Evolutionary conservation across 2,888 invertebrate genomes (phyloP).

Genomic region (Thymelicus sylvestris): DNA sequence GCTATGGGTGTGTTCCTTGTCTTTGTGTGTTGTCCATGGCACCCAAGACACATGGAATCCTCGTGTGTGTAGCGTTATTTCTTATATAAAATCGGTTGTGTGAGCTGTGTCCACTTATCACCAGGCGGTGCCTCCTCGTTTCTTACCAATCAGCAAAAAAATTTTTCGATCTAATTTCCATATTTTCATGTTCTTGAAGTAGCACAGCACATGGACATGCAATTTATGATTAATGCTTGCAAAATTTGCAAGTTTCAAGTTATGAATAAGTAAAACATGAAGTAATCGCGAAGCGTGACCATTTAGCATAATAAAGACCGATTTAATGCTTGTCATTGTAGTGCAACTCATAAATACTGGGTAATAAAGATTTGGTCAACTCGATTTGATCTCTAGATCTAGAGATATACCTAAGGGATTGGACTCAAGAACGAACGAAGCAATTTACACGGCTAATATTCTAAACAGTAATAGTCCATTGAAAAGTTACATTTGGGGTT

Average conservation of each 20-base stretch:
- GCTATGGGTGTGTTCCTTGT: too few species aligned
- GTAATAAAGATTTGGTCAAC: neutral
- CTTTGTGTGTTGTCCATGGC: too few species aligned
- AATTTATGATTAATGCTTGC: neutral
- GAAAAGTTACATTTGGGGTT: too few species aligned
- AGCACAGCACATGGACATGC: neutral
- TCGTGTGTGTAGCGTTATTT: too few species aligned
- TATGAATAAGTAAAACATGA: neutral
- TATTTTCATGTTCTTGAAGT: neutral
- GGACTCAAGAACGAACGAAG: too few species aligned
- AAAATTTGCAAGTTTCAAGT: slow-evolving; percentile 1
- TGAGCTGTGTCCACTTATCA: too few species aligned
- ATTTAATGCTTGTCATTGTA: neutral
- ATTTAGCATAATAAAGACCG: neutral
- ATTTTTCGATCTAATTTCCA: neutral
- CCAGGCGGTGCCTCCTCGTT: neutral
- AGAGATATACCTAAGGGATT: too few species aligned
- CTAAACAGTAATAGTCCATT: too few species aligned
- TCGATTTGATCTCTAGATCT: too few species aligned
- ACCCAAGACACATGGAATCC: too few species aligned
- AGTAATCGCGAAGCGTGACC: slow-evolving; percentile 1
- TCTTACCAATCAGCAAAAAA: neutral
- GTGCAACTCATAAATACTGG: neutral
- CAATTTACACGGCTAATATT: too few species aligned
- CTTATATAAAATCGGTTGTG: too few species aligned